phyloP scores from a whole-genome alignment of 2,113 vertebrate species.

The Plestiodon gilberti region DNA sequence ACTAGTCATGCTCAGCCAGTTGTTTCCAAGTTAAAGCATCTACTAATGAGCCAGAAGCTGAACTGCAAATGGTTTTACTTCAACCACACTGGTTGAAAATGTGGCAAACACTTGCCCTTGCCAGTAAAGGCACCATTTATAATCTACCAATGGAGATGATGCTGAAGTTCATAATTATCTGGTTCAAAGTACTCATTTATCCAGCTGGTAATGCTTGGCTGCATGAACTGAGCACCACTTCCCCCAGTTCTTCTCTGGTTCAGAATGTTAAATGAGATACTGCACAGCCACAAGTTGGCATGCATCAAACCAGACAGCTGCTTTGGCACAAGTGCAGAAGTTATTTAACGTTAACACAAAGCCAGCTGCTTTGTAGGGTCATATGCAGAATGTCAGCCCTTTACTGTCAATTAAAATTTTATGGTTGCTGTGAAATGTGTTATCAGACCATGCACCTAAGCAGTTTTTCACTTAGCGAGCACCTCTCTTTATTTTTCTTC shows the following conservation, averaged over 20 bases:
- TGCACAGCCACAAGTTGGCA: background rate
- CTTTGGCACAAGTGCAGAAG: background rate
- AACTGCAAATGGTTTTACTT: background rate
- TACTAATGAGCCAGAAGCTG: background rate
- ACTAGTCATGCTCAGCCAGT: background rate
- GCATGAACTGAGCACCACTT: background rate
- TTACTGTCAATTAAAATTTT: background rate
- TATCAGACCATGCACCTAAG: background rate
- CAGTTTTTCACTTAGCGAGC: background rate
- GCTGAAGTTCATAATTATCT: background rate
- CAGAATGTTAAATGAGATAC: background rate
- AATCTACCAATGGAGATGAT: background rate
- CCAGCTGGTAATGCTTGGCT: background rate
- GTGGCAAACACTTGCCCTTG: background rate
- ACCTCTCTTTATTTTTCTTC: background rate
- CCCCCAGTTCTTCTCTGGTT: background rate
- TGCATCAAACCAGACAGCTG: background rate
- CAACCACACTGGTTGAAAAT: background rate
- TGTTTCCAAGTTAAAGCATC: background rate
- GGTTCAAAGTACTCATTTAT: background rate
- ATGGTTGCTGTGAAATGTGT: background rate
- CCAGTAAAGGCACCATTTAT: background rate
- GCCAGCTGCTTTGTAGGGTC: background rate
- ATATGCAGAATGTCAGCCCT: background rate
- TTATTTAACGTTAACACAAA: background rate